Percentiles rank a stretch among this genome's conserved stretches.
phyloP scores from a whole-genome alignment of 2,113 vertebrate species.

The Lampris megalopsis region DNA sequence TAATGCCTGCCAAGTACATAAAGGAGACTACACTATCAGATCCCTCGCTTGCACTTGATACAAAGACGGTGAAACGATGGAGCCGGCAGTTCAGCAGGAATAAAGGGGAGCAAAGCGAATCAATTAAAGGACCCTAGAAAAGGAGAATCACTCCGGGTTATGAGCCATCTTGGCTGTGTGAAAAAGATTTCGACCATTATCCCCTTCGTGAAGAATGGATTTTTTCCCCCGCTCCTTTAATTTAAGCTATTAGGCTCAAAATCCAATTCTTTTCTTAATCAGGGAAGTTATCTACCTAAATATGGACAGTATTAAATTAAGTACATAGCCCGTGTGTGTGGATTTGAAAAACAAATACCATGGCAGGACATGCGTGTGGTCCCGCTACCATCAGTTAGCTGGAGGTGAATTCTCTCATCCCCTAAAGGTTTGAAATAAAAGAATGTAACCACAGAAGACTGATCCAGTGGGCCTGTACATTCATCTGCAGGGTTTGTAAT shows the following conservation, averaged over 20 bases:
- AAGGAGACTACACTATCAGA: constrained; percentile 37
- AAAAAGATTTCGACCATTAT: constrained; percentile 19
- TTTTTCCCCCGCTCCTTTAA: constrained; percentile 13
- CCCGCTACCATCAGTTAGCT: constrained; percentile 43
- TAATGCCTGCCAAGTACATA: constrained; percentile 31
- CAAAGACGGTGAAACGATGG: constrained; percentile 15
- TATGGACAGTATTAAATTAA: constrained; percentile 1
- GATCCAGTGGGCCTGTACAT: no score
- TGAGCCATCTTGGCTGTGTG: constrained; percentile 13
- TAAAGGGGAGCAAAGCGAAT: constrained; percentile 47
- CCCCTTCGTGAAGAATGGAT: constrained; percentile 13
- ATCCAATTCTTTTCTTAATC: constrained; percentile 9
- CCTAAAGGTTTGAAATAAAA: constrained; percentile 31
- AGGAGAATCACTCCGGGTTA: constrained; percentile 26
- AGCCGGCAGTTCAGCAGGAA: constrained; percentile 8
- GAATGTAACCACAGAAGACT: background rate
- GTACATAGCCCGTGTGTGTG: constrained; percentile 2
- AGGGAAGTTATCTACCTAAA: constrained; percentile 13
- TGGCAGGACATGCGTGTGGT: constrained; percentile 38
- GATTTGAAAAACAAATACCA: constrained; percentile 38
- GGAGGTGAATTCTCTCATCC: constrained; percentile 37
- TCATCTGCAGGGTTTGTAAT: no score
- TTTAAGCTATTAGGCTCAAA: constrained; percentile 30
- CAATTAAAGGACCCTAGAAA: constrained; percentile 40
- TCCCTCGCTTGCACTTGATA: constrained; percentile 13